Evolutionary conservation across 2,888 invertebrate genomes (phyloP).

Genomic region (Argyresthia goedartella): DNA sequence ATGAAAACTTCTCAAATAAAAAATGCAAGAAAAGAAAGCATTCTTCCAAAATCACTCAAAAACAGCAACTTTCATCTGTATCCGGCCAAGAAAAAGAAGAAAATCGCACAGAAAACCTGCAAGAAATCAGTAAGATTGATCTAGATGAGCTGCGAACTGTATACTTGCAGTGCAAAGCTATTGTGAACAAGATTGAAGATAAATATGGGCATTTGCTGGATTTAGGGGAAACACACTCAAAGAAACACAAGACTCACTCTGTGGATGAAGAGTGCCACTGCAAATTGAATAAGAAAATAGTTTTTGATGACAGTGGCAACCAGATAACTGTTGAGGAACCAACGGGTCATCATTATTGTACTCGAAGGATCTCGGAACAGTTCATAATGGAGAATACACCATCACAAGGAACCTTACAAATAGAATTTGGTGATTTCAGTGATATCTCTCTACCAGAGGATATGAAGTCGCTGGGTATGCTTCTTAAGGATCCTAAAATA

Average conservation of each 20-base stretch:
- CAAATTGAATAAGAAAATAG: conserved; percentile 37
- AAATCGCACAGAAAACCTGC: conserved; percentile 3
- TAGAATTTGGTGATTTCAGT: conserved; percentile 28
- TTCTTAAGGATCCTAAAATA: conserved; percentile 31
- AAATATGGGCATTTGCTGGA: conserved; percentile 54
- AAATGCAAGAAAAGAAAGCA: neutral
- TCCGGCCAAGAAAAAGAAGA: conserved; percentile 5
- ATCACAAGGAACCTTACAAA: conserved; percentile 20
- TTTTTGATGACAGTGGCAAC: conserved; percentile 51
- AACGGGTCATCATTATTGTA: conserved; percentile 36
- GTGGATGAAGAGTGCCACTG: conserved; percentile 28
- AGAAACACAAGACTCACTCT: conserved; percentile 4
- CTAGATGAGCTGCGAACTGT: conserved; percentile 38
- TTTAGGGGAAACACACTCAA: conserved; percentile 12
- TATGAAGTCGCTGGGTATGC: conserved; percentile 25
- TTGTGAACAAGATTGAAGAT: conserved; percentile 41
- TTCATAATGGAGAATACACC: conserved; percentile 3
- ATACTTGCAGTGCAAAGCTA: conserved; percentile 43
- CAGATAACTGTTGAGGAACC: conserved; percentile 22
- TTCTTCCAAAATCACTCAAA: conserved; percentile 5
- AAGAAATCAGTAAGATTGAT: conserved; percentile 31
- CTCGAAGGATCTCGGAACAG: conserved; percentile 20
- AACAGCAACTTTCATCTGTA: neutral
- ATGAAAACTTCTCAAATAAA: neutral
- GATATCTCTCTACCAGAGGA: conserved; percentile 31